Base-by-base conservation (phyloP, 2,797 vertebrate species). In the Cygnus olor region DNA sequence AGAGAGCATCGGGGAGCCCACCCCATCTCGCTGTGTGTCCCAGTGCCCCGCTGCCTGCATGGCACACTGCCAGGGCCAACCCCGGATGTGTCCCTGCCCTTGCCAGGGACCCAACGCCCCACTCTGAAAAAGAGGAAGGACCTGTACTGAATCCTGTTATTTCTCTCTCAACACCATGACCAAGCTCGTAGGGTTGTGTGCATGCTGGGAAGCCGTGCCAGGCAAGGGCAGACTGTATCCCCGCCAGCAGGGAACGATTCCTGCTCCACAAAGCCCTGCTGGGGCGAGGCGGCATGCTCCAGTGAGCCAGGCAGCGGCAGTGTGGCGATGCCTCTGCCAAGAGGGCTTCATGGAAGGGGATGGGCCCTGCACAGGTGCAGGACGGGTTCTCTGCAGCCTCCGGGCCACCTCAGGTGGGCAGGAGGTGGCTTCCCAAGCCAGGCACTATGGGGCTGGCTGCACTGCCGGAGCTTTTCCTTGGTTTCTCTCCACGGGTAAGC, bases 311-410 rank as follows among this genome's bases (percentile, higher is more conserved):
- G 38, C 54, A 68, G 49, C 7, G 0, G 0, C 9, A 10, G 65
- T 42, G 40, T 44, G 45, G 21, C 44, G 49, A 40, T 4, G 60
- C 24, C 25, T 45, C 10, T 40, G 14, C 69, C 4, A 11, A 28
- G 15, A 24, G 7, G 2, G 38, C 64, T 27, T 19, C 3, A 2
- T 66, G 64, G 51, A 42, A 4, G 4, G 25, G n/a, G 47, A 32
- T 13, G 30, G 40, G 19, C 40, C 28, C 19, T 11, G 9, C 10
- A 13, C 63, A 21, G 20, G 28, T 12, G 19, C 19, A 32, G 56
- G 45, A 27, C 1, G 5, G 20, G 10, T 7, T 45, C 1, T 0
- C 63, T 56, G 88, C 34, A 28, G 0, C 0, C 19, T 8, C 27
- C 34, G 22, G 15, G 58, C 49, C 21, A 36, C 53, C n/a, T 73